phyloP scores from a whole-genome alignment of 2,113 vertebrate genomes.

The Psophia crepitans region DNA sequence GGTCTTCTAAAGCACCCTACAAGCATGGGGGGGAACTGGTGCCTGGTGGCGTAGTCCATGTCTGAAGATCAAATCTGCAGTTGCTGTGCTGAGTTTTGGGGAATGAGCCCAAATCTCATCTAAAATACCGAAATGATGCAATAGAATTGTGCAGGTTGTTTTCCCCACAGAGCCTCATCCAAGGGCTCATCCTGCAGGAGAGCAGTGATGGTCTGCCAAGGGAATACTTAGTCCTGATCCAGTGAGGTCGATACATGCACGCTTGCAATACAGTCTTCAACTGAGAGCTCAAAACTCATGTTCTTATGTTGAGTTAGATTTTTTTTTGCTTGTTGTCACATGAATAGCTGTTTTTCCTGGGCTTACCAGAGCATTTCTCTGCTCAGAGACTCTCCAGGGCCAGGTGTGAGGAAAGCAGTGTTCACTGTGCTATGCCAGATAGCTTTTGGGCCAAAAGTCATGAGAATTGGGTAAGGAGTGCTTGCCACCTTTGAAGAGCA shows the following conservation, averaged over 20 bases:
- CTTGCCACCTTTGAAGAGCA: fast-evolving
- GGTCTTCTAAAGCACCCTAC: background rate
- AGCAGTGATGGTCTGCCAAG: background rate
- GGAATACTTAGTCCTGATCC: background rate
- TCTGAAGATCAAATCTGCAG: background rate
- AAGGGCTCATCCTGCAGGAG: fast-evolving
- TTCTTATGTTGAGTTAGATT: background rate
- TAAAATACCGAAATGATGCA: background rate
- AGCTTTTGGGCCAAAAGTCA: fast-evolving
- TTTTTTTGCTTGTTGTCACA: background rate
- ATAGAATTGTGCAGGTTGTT: fast-evolving
- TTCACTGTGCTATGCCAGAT: fast-evolving
- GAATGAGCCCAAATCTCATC: background rate
- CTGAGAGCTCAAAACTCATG: background rate
- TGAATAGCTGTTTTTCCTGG: background rate
- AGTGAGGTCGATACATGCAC: fast-evolving
- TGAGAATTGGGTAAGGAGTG: background rate
- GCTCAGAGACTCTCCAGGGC: background rate
- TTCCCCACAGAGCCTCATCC: fast-evolving
- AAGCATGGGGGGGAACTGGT: fast-evolving
- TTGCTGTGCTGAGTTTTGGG: background rate
- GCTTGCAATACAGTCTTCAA: fast-evolving
- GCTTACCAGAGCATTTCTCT: background rate
- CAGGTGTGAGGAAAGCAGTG: fast-evolving
- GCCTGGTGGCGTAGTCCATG: background rate